Evolutionary conservation across 2,888 invertebrate species (phyloP), one percentile per base, ranked within the genome.

Genomic region (Rhodophaea formosa): DNA sequence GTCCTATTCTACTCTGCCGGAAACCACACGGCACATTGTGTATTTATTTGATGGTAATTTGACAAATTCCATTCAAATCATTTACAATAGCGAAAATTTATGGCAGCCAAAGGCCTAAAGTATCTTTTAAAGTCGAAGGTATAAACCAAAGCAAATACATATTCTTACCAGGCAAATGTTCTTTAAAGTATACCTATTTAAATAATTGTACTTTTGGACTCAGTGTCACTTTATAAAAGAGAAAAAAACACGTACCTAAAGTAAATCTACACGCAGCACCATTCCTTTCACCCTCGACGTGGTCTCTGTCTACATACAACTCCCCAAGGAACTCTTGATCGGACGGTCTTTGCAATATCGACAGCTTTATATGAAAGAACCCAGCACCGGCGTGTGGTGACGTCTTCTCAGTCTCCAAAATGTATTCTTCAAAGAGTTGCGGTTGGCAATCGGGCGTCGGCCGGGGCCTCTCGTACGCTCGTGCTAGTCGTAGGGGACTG

Each of bases 301-400:
- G 95, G 80, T 97, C 97, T 69, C 96, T 93, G 83, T 97, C 97
- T 57, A 98, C 95, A 84, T 97, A 97, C 56, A 98, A 91, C 84
- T 97, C 97, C 29, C 98, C 98, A 63, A 97, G 92, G 87, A 96
- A 97, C 87, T 97, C 96, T 63, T 96, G 96, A 86, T 97, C 97
- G 58, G 96, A 95, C 71, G 96, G 96, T 83, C 97, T 92, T 86
- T 97, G 97, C 64, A 95, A 92, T 81, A 98, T 97, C 59, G 96
- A 95, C 68, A 98, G 92, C 80, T 96, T 96, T 75, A 97, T 97
- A 82, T 96, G 95, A 87, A 97, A 96, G 69, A 96, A 94, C 61
- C 94, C 93, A 0, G 92, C 79, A 7, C 92, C 80, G 60, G 92
- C 92, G 70, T 93, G 93, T 8, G 95, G 93, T 71, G 94, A 87